phyloP scores from a whole-genome alignment of 2,888 invertebrate species.

The Microplitis deprimator region DNA sequence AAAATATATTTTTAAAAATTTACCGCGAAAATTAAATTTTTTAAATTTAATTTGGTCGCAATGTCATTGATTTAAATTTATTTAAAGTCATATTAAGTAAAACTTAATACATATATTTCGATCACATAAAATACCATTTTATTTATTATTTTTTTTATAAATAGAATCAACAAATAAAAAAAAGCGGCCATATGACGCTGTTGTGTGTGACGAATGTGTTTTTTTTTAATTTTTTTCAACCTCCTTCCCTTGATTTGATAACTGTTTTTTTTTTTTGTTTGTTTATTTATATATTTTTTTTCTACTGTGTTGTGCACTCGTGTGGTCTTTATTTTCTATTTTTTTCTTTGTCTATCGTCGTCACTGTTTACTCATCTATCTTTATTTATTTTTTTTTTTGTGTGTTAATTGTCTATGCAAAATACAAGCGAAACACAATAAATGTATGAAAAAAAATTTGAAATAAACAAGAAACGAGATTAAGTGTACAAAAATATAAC shows the following conservation, averaged over 20 bases:
- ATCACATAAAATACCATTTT: not conserved
- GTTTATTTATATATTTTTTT: conserved; percentile 46
- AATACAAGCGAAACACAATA: not conserved
- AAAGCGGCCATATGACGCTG: conserved; percentile 61
- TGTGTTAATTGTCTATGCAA: conserved; percentile 1
- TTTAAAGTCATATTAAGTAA: not conserved
- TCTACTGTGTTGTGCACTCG: conserved; percentile 21
- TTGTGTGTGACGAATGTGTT: conserved; percentile 54
- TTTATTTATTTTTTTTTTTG: conserved; percentile 37
- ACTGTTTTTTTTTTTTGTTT: conserved; percentile 45
- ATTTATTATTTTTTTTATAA: conserved; percentile 16
- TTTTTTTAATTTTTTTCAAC: conserved; percentile 56
- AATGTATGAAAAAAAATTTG: not conserved
- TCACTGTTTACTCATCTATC: conserved; percentile 47
- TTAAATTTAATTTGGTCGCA: not conserved
- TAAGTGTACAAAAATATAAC: not conserved
- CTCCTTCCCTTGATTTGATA: conserved; percentile 40
- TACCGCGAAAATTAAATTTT: not conserved
- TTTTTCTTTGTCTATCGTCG: conserved; percentile 24
- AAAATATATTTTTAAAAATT: not conserved
- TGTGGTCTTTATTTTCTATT: conserved; percentile 16
- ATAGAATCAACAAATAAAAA: conserved; percentile 30
- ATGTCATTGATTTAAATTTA: not conserved
- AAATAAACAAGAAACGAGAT: not conserved
- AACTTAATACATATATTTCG: not conserved